Evolutionary conservation across 53 echinoderm and acorn worm genomes (phyloP).

Genomic region (Astropecten irregularis): DNA sequence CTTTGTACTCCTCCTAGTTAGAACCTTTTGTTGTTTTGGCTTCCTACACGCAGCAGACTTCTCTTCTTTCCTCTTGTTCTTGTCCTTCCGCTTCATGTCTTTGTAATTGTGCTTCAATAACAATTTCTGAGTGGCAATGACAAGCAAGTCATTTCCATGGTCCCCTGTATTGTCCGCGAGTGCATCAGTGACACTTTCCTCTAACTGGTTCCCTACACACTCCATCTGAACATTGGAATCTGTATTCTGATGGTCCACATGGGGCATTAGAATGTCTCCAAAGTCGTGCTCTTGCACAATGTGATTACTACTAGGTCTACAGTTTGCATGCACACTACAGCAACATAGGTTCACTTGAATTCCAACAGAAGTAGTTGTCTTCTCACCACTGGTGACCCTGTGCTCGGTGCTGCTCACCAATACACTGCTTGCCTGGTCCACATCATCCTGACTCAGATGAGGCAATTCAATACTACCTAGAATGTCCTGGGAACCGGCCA

Average conservation of each 20-base stretch:
- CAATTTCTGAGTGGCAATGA: not conserved
- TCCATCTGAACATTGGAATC: too few species aligned
- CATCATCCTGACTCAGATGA: not conserved
- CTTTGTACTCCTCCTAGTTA: constrained; percentile 41
- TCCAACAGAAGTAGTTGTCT: constrained; percentile 19
- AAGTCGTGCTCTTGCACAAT: too few species aligned
- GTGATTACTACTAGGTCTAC: too few species aligned
- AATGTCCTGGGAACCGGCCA: not conserved
- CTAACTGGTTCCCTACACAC: too few species aligned
- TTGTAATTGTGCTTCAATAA: constrained; percentile 1
- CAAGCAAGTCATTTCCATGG: not conserved
- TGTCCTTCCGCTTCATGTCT: constrained; percentile 19
- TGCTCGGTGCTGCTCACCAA: not conserved
- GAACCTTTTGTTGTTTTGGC: constrained; percentile 30
- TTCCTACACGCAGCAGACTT: constrained; percentile 18
- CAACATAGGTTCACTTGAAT: constrained; percentile 43
- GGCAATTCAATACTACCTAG: not conserved
- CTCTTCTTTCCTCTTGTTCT: constrained; percentile 37
- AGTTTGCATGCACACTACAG: not conserved
- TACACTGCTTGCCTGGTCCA: not conserved
- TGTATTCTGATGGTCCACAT: too few species aligned
- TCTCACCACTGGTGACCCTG: not conserved
- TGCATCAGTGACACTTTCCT: not conserved
- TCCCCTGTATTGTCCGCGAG: not conserved
- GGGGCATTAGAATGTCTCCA: too few species aligned